Base-by-base conservation (phyloP, 2,888 invertebrate genomes). In the Pseudococcus jackbeardsleyi region DNA sequence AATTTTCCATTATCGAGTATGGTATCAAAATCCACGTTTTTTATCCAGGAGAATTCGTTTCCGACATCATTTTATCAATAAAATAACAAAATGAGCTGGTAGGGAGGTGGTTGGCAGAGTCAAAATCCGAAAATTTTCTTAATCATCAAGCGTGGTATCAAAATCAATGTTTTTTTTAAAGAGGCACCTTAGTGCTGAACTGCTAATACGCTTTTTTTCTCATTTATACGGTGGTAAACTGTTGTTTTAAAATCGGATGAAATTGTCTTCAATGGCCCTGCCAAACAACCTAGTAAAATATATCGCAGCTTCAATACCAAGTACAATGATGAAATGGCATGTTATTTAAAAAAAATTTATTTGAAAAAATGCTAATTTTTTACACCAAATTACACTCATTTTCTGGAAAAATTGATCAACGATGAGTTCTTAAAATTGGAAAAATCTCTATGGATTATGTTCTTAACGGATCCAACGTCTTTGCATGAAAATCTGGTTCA, bases 231-330 rank as follows among this genome's bases (percentile, higher is more conserved):
- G n/a, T n/a, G 79, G 19, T 19, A 82, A 19, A 82, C 19, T 82
- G 0, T 19, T n/a, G 12, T 82, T 46, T 19, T 19, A 22, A 46
- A 82, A 82, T 46, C 46, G 12, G 79, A 82, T 19, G 33, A 82
- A 82, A 82, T 82, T 19, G 46, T 82, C 17, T 82, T 82, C 11
- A 82, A 82, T 46, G 79, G 79, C 8, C 79, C 79, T 42, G 79
- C 46, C 9, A 82, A 82, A 19, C 79, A 82, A 19, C 79, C 79
- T 46, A 82, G 33, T 82, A 46, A 82, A 82, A 46, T 82, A 46
- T 82, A 82, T 82, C 79, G 79, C 19, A 19, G 46, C 12, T 82
- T 42, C 22, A 82, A 82, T 46, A 82, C 46, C 46, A 82, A 82
- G 4, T 82, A 82, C 26, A 42, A 15, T 19, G 79, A 82, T 8